These are phyloP conservation scores for Artemia sinica DNA, from an alignment of 2,888 invertebrate species.

Conservation along the genomic window DNA sequence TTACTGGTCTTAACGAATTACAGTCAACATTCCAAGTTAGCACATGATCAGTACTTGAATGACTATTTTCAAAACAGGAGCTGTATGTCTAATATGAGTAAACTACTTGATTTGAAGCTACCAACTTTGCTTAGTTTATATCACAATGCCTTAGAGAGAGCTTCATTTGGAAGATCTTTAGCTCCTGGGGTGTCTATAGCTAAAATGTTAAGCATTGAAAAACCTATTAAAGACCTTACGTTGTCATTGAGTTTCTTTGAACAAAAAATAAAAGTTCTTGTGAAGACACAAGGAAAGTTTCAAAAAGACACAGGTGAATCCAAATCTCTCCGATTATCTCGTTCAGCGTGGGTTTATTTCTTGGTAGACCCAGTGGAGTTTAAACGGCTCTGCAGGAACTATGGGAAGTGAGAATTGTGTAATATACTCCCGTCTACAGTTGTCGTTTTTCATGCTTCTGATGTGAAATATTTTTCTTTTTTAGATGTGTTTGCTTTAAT, in stretches of 20 bases:
- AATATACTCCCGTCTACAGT: no score
- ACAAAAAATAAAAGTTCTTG: background rate
- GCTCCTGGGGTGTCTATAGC: background rate
- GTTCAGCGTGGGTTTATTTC: background rate
- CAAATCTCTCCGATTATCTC: background rate
- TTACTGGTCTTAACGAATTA: no score
- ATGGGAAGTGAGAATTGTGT: no score
- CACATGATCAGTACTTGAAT: no score
- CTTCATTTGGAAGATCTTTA: slow-evolving; percentile 2
- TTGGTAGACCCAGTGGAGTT: background rate
- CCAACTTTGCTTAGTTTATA: no score
- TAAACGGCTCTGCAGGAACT: background rate
- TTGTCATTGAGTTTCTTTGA: background rate
- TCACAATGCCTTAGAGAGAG: background rate
- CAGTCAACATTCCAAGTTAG: no score
- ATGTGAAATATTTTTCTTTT: no score
- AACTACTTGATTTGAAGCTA: no score
- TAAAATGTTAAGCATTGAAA: background rate
- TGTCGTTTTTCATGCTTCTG: no score
- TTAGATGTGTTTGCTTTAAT: no score
- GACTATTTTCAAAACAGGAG: no score
- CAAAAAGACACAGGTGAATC: background rate
- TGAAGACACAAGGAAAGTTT: background rate
- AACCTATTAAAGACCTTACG: background rate
- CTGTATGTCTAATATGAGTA: no score